Base-by-base conservation (phyloP, 2,888 invertebrate genomes). In the Brachyptera risi region DNA sequence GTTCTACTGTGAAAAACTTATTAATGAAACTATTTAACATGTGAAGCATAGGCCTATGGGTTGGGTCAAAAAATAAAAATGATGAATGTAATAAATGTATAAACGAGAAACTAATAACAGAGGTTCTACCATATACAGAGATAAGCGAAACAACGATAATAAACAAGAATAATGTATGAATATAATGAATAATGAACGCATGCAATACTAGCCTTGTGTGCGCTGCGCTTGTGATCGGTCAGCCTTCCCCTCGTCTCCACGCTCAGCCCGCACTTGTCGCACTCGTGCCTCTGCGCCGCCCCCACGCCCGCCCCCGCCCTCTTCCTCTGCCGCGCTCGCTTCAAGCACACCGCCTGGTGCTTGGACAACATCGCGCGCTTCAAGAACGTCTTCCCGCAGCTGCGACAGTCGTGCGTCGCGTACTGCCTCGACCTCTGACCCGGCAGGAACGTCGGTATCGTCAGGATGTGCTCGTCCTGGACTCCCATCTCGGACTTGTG, bases 191-290 rank as follows among this genome's bases (percentile, higher is more conserved):
- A n/a, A n/a, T n/a, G n/a, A n/a, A n/a, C n/a, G n/a, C n/a, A n/a
- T n/a, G n/a, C n/a, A n/a, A n/a, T n/a, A 19, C 44, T 21, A 2
- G 21, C 5, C 44, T 44, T 44, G 21, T 44, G 44, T 2, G 21
- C 19, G 5, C 17, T 17, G 5, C 44, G 44, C 3, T 19, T 44
- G 67, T 82, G 82, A 0, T 80, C 78, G 70, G 82, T 79, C 42
- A 82, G 79, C 44, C 80, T 81, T 56, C 79, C 75, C 23, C 79
- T 79, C 62, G 79, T 76, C 1, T 75, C 73, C 4, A 64, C 61
- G 69, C 81, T 81, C 23, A 81, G 73, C 64, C 80, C 80, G 65
- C 81, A 81, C 0, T 74, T 73, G 65, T 80, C 80, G 26, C 77
- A 76, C 5, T 77, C 79, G 67, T 81, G 80, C 66, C 80, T 44